Evolutionary conservation across 2,797 vertebrate genomes (phyloP).

Genomic region (Heliangelus exortis): DNA sequence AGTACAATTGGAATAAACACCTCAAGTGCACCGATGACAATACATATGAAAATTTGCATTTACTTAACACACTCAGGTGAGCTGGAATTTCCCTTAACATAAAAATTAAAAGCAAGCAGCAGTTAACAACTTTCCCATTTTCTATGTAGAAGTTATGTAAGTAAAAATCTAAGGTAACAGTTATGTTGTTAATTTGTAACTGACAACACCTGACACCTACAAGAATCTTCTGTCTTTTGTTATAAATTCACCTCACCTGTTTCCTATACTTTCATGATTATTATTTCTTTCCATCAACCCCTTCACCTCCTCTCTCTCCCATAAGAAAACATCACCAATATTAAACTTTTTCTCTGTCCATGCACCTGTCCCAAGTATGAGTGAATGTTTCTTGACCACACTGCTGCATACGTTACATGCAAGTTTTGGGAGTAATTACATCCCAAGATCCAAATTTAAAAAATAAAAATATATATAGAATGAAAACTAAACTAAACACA

Average conservation of each 20-base stretch:
- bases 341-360: background rate
- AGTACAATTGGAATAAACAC: background rate
- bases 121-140: background rate
- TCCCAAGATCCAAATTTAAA: background rate
- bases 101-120: background rate
- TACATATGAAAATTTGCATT: conserved; percentile 1
- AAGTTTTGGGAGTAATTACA: background rate
- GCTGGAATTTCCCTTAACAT: background rate
- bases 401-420: background rate
- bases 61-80: background rate
- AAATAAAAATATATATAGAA: background rate
- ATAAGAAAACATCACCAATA: background rate
- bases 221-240: background rate
- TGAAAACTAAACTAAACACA: background rate
- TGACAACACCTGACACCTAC: background rate
- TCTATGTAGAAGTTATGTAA: background rate
- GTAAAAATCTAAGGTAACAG: background rate
- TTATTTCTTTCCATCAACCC: background rate
- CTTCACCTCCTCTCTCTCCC: background rate
- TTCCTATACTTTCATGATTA: background rate
- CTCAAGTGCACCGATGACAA: background rate
- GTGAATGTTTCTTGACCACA: background rate
- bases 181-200: background rate
- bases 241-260: background rate
- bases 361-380: background rate